These are phyloP conservation scores for Ferrisia virgata DNA, from an alignment of 2,888 invertebrate genomes.

Conservation along the genomic window DNA sequence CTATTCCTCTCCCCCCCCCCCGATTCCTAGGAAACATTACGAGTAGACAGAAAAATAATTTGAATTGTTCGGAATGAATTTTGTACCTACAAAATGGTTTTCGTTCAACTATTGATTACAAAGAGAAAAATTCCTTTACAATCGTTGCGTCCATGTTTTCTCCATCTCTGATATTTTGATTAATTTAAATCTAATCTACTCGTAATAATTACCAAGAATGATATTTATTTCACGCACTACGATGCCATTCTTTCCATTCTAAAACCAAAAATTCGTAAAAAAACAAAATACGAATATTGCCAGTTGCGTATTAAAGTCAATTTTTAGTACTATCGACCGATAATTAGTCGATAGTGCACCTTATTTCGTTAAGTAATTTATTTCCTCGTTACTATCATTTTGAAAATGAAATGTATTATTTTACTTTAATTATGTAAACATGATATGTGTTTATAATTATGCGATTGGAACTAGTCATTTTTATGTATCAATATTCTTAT, in stretches of 20 bases:
- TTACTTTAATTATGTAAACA: background rate
- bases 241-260: background rate
- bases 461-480: constrained; percentile 38
- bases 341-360: background rate
- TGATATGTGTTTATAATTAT: background rate
- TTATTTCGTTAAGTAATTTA: background rate
- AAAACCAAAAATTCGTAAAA: background rate
- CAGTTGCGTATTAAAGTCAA: background rate
- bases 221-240: background rate
- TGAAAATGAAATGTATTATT: background rate
- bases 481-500: constrained; percentile 33
- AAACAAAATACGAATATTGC: background rate
- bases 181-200: background rate
- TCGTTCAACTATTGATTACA: background rate
- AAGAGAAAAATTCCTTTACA: background rate
- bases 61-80: background rate
- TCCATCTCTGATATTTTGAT: background rate
- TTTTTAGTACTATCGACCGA: background rate
- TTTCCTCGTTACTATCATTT: background rate
- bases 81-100: background rate
- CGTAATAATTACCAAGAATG: background rate
- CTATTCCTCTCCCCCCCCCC: background rate
- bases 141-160: background rate
- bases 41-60: background rate
- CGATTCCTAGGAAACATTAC: background rate